A percentile compares a stretch with the other conserved stretches of the same genome.
phyloP scores from a whole-genome alignment of 2,888 invertebrate genomes.

The Patella pellucida region DNA sequence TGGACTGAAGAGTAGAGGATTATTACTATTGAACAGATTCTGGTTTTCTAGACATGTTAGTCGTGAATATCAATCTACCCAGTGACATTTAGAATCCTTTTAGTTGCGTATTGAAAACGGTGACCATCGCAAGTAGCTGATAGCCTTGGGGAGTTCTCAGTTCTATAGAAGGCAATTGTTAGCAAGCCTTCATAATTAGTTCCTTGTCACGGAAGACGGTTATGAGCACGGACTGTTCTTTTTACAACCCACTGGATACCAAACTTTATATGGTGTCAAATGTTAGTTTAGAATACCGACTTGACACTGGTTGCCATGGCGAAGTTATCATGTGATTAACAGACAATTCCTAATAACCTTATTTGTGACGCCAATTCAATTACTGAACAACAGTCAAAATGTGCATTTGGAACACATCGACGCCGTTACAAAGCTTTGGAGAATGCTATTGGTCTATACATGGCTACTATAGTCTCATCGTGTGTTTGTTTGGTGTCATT shows the following conservation, averaged over 20 bases:
- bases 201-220: slow-evolving; percentile 4
- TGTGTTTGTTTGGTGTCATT: slow-evolving; percentile 90
- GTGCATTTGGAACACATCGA: slow-evolving; percentile 15
- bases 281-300: no score
- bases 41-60: no score
- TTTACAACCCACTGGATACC: slow-evolving; percentile 11
- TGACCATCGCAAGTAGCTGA: background rate
- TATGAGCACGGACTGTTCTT: background rate
- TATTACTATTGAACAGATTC: no score
- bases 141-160: background rate
- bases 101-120: background rate
- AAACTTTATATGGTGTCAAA: background rate
- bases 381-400: slow-evolving; percentile 1
- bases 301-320: no score
- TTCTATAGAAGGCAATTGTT: background rate
- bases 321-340: no score
- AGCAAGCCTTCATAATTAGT: slow-evolving; percentile 1
- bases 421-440: slow-evolving; percentile 30
- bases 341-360: no score
- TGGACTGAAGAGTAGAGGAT: no score
- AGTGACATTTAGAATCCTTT: background rate
- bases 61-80: background rate
- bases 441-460: slow-evolving; percentile 75
- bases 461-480: slow-evolving; percentile 86
- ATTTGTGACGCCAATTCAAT: no score